Evolutionary conservation across 2,797 vertebrate genomes (phyloP).

Genomic region (Mastacembelus armatus): DNA sequence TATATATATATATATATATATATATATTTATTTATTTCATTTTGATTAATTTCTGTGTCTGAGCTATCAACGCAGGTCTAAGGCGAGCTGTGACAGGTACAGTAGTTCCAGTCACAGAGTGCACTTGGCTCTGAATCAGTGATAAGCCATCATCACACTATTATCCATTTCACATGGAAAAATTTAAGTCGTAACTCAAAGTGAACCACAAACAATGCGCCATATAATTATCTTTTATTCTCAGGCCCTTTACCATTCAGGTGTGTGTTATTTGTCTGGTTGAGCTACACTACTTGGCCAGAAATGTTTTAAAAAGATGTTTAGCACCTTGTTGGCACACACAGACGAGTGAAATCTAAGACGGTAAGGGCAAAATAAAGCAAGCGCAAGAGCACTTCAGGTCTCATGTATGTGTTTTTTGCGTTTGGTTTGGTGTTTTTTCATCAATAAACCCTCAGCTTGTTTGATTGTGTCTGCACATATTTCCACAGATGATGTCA

Average conservation of each 20-base stretch:
- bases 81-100: conserved; percentile 58
- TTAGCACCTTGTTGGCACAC: conserved; percentile 5
- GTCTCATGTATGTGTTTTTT: conserved; percentile 1
- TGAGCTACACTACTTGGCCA: background rate
- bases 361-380: conserved; percentile 16
- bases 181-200: conserved; percentile 44
- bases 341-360: conserved; percentile 9
- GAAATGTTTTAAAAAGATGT: conserved; percentile 9
- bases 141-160: conserved; percentile 52
- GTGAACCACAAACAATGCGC: conserved; percentile 23
- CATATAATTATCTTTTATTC: conserved; percentile 52
- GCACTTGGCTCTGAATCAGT: conserved; percentile 65
- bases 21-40: background rate
- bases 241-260: conserved; percentile 30
- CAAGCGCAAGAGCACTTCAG: conserved; percentile 4
- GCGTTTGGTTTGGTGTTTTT: conserved; percentile 18
- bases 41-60: conserved; percentile 31
- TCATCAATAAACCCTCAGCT: background rate
- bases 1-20: too few relatives aligned
- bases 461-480: conserved; percentile 30
- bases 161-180: conserved; percentile 59
- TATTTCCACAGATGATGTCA: conserved; percentile 62
- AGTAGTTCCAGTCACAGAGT: conserved; percentile 56
- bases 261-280: conserved; percentile 26
- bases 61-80: conserved; percentile 19